Evolutionary conservation across 2,113 vertebrate genomes (phyloP).

Genomic region (Colaptes auratus): DNA sequence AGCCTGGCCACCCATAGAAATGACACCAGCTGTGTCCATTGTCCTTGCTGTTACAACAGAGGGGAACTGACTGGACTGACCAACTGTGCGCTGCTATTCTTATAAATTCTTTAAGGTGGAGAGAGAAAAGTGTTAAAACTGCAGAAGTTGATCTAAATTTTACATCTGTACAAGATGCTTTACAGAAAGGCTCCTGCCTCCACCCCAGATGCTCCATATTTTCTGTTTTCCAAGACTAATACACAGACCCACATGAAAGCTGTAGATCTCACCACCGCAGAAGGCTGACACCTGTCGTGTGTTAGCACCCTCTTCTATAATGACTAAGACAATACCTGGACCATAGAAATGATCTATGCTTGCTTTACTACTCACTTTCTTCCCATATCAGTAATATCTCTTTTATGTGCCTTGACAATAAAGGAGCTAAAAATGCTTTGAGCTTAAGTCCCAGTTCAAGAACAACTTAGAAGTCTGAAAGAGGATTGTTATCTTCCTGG

Average conservation of each 20-base stretch:
- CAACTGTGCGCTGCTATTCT: fast-evolving
- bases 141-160: neutral
- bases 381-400: neutral
- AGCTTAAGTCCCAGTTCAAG: neutral
- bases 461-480: conserved; percentile 23
- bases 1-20: neutral
- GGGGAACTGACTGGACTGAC: neutral
- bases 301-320: neutral
- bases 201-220: neutral
- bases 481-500: neutral
- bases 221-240: neutral
- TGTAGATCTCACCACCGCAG: neutral
- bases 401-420: neutral
- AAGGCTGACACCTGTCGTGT: neutral
- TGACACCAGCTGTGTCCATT: neutral
- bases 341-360: neutral
- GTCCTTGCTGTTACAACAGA: neutral
- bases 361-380: neutral
- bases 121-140: neutral
- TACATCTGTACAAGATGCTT: neutral
- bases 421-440: conserved; percentile 8
- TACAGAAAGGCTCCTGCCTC: neutral
- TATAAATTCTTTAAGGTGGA: neutral
- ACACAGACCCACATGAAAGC: neutral
- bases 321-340: neutral